Evolutionary conservation across 2,888 invertebrate species (phyloP), one percentile per base, ranked within the genome.

Genomic region (Morinoia aosen): DNA sequence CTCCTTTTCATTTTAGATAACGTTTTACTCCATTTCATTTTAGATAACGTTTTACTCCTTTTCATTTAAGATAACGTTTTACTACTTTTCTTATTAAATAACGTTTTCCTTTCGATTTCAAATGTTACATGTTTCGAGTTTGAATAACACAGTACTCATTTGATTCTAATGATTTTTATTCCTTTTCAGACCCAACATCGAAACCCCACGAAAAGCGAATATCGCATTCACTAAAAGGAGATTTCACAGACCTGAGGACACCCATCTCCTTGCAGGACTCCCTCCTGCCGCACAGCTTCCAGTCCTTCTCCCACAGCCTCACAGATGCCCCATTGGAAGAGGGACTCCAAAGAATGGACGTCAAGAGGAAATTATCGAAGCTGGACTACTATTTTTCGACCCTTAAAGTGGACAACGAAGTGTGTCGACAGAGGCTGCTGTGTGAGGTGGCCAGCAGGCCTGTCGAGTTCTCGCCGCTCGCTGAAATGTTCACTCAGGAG

Each of bases 361-460:
- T 96, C 39, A 88, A 88, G 19, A 95, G 48, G 76, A 95, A 96
- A 33, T 94, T 96, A 40, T 96, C 96, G 25, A 95, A 96, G 95
- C 96, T 97, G 33, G 97, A 97, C 95, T 97, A 97, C 95, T 97
- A 97, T 96, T 97, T 97, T 96, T 96, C 97, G 58, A 97, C 97
- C 10, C 96, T 97, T n/a, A 96, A 96, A 94, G 97, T 97, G 48
- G 95, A 96, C 88, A 97, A 97, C 19, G 97, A 97, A 93, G 97
- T 97, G 95, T 97, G 97, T 95, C 96, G 97, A n/a, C 97, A 97
- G 95, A 96, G 97, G 58, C 96, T 97, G 94, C 95, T 97, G 64
- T 97, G 97, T 95, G 97, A 97, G 96, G 97, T 97, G 76, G 96
- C 97, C 33, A 96, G 96, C 56, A 97, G 97, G 14, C 97, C 97